Conservation (phyloP, 1,140 invertebrate genomes). For the Melipona quadrifasciata region DNA sequence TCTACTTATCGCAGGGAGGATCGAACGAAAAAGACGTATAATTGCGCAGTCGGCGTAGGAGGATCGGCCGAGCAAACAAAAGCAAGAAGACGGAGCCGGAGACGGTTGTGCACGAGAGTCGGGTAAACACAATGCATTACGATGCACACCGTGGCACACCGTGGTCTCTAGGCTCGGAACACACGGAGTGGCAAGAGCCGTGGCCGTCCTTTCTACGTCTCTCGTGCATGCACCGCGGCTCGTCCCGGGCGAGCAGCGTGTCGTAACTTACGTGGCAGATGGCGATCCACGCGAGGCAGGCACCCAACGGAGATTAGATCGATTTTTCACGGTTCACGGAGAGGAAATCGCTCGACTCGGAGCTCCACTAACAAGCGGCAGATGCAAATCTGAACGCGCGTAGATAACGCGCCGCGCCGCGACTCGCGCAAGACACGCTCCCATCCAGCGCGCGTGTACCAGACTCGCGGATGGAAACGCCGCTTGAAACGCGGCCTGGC, state of each 20-base stretch:
- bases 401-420: slow-evolving; percentile 32
- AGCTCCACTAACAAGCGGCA: slow-evolving; percentile 72
- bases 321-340: slow-evolving; percentile 74
- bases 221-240: slow-evolving; percentile 32
- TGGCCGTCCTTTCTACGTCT: slow-evolving; percentile 54
- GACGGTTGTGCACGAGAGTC: slow-evolving; percentile 13
- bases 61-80: neutral
- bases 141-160: slow-evolving; percentile 17
- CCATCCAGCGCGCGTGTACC: neutral
- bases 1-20: too few species aligned
- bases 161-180: neutral
- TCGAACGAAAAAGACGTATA: slow-evolving; percentile 5
- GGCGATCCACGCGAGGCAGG: slow-evolving; percentile 67
- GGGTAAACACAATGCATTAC: slow-evolving; percentile 49
- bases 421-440: neutral
- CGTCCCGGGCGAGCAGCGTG: slow-evolving; percentile 46
- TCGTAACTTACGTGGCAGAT: slow-evolving; percentile 72
- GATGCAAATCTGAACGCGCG: slow-evolving; percentile 71
- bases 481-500: neutral
- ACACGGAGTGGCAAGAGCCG: slow-evolving; percentile 44
- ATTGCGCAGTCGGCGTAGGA: slow-evolving; percentile 16
- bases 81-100: neutral
- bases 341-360: slow-evolving; percentile 68
- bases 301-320: slow-evolving; percentile 73
- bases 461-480: neutral